These are phyloP conservation scores for Harpalus rubripes DNA, from an alignment of 2,888 invertebrate species.

Conservation along the genomic window DNA sequence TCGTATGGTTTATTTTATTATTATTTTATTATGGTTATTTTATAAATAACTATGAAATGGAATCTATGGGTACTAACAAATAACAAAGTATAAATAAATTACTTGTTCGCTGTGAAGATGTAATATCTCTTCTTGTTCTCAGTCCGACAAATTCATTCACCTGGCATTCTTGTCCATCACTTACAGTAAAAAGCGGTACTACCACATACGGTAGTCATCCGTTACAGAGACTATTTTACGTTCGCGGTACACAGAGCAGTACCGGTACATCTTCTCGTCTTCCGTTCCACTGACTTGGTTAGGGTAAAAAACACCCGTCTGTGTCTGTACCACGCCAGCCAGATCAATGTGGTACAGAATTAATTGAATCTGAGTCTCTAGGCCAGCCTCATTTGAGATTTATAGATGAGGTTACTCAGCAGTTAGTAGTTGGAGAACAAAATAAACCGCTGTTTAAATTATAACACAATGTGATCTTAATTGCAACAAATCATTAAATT, in stretches of 20 bases:
- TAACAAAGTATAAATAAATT: too few species aligned
- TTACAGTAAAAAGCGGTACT: background rate
- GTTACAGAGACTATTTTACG: constrained; percentile 4
- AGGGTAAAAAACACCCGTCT: constrained; percentile 39
- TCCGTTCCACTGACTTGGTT: constrained; percentile 32
- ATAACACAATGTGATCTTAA: background rate
- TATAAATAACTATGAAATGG: too few species aligned
- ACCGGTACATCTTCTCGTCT: constrained; percentile 12
- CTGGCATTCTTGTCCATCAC: background rate
- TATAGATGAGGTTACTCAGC: background rate
- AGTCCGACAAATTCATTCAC: background rate
- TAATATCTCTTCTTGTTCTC: background rate
- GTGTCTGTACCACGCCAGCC: background rate
- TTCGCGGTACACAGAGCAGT: background rate
- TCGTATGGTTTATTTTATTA: too few species aligned
- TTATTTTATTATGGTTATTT: too few species aligned
- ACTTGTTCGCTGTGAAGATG: background rate
- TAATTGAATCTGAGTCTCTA: constrained; percentile 41
- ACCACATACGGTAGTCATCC: background rate
- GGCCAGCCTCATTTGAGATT: constrained; percentile 29
- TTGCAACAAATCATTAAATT: too few species aligned
- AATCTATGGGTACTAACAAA: too few species aligned
- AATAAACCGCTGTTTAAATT: background rate
- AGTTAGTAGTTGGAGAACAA: background rate
- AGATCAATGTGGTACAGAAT: constrained; percentile 33